Evolutionary conservation across 2,113 vertebrate species (phyloP).

Genomic region (Oreochromis tanganicae): DNA sequence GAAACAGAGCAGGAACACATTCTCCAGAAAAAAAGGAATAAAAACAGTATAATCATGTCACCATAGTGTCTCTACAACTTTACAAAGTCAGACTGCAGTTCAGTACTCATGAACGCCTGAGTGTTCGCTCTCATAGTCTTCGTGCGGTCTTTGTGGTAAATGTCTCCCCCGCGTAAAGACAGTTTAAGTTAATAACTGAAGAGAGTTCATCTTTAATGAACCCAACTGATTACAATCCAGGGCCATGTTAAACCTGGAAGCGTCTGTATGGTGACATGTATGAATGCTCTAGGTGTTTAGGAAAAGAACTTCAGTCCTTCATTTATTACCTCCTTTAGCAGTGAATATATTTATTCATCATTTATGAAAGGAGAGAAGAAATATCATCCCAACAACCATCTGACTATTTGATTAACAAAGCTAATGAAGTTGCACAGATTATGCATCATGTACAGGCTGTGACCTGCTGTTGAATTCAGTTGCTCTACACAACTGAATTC

Average conservation of each 20-base stretch:
- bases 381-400: rapidly evolving
- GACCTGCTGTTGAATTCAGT: not conserved
- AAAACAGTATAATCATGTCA: not conserved
- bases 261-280: too few relatives aligned
- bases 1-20: not conserved
- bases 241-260: too few relatives aligned
- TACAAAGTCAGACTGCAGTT: not conserved
- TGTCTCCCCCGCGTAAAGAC: not conserved
- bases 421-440: not conserved
- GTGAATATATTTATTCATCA: not conserved
- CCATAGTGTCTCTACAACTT: not conserved
- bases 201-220: not conserved
- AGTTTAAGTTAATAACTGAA: not conserved
- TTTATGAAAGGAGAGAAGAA: not conserved
- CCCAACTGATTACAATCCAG: too few relatives aligned
- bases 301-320: not conserved
- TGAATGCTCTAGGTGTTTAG: not conserved
- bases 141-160: not conserved
- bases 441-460: not conserved
- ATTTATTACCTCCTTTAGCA: not conserved
- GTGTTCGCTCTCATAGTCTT: not conserved
- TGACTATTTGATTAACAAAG: not conserved
- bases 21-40: not conserved
- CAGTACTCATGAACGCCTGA: not conserved
- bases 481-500: not conserved